A percentile compares a stretch with the other conserved stretches of the same genome.
Evolutionary conservation across 2,888 invertebrate species (phyloP).

Genomic region (Sericinus montela): DNA sequence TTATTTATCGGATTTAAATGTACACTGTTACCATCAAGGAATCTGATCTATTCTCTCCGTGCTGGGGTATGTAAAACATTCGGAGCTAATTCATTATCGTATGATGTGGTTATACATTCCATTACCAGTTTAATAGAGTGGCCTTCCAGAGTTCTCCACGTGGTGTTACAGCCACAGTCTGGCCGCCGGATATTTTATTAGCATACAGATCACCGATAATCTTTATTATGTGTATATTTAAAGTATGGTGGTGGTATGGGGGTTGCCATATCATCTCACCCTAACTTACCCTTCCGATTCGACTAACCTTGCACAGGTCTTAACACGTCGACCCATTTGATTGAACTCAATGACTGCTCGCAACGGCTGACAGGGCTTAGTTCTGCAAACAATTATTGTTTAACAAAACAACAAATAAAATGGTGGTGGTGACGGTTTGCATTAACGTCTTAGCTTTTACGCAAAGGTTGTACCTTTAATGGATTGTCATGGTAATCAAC

Average conservation of each 20-base stretch:
- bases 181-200: slow-evolving; percentile 48
- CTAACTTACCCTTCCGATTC: slow-evolving; percentile 67
- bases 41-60: slow-evolving; percentile 44
- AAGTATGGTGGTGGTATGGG: slow-evolving; percentile 72
- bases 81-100: slow-evolving; percentile 31
- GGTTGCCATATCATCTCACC: slow-evolving; percentile 72
- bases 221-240: slow-evolving; percentile 57
- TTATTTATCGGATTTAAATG: slow-evolving; percentile 18
- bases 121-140: slow-evolving; percentile 48
- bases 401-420: slow-evolving; percentile 2
- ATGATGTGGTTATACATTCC: slow-evolving; percentile 33
- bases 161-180: slow-evolving; percentile 41
- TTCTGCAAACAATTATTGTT: slow-evolving; percentile 18
- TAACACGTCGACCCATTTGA: slow-evolving; percentile 53
- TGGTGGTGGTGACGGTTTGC: slow-evolving; percentile 8
- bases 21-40: slow-evolving; percentile 42
- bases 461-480: slow-evolving; percentile 11
- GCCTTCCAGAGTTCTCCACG: slow-evolving; percentile 81
- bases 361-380: slow-evolving; percentile 12
- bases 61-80: slow-evolving; percentile 44
- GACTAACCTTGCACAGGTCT: slow-evolving; percentile 76
- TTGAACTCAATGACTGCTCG: slow-evolving; percentile 36
- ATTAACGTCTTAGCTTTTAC: slow-evolving; percentile 3
- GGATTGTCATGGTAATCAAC: slow-evolving; percentile 1
- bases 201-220: slow-evolving; percentile 32